Evolutionary conservation across 2,888 invertebrate genomes (phyloP).

Genomic region (Schrankia costaestrigalis): DNA sequence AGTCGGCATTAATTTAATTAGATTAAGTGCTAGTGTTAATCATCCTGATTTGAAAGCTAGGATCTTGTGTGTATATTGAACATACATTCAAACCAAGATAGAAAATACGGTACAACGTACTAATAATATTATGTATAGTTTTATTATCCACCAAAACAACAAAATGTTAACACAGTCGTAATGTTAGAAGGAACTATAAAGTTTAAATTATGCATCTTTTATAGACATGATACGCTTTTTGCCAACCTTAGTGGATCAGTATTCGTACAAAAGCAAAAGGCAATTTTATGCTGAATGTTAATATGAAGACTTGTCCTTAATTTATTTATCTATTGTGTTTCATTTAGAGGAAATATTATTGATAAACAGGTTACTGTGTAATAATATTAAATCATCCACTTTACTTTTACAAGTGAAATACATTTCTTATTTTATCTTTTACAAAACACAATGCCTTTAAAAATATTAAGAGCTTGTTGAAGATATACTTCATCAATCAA

Average conservation of each 20-base stretch:
- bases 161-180: slow-evolving; percentile 2
- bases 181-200: slow-evolving; percentile 3
- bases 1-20: no score
- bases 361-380: neutral
- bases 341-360: slow-evolving; percentile 23
- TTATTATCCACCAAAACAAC: neutral
- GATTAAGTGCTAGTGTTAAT: no score
- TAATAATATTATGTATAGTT: neutral
- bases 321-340: slow-evolving; percentile 65
- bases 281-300: slow-evolving; percentile 54
- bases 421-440: no score
- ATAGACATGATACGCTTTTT: slow-evolving; percentile 34
- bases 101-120: neutral
- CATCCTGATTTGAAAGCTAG: no score
- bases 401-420: neutral
- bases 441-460: no score
- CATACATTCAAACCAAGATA: no score
- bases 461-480: no score
- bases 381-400: neutral
- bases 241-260: slow-evolving; percentile 60
- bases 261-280: slow-evolving; percentile 50
- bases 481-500: no score
- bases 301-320: slow-evolving; percentile 54
- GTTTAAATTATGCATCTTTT: neutral
- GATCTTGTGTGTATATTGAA: no score